Base-by-base conservation (phyloP, 2,888 invertebrate species). In the Lissocephala sabroskyi region DNA sequence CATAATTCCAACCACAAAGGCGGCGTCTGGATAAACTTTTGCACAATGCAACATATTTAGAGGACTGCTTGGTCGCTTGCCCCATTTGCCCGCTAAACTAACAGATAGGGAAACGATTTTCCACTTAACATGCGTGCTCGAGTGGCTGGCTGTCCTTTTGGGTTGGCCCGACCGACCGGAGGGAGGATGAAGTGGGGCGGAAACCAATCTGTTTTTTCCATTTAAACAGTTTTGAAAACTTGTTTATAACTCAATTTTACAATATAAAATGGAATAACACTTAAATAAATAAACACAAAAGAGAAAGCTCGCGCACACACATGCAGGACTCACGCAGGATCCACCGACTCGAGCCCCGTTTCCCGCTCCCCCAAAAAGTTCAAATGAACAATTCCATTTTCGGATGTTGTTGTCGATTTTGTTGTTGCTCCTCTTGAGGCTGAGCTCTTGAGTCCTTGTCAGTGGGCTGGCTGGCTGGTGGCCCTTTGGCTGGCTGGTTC, bases 111-210 rank as follows among this genome's bases (percentile, higher is more conserved):
- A 71, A 71, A 67, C 71, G 75, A 74, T 71, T 71, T 71, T 71
- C 71, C 71, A 71, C 71, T 71, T 74, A 75, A 71, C 71, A 71
- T 70, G 59, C n/a, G n/a, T 67, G 65, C 71, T 70, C 70, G 74
- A 71, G 66, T 74, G 70, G 64, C 70, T 70, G 19, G 14, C 16
- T 35, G 33, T 14, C 16, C 5, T 11, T 3, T 10, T 11, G n/a
- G 11, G 16, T 16, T 36, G 36, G 17, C 10, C 17, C 36, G 18
- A 16, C 17, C n/a, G 3, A 11, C 30, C 3, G 3, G 11, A 30
- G 3, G 17, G 14, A 36, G 49, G 64, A 54, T n/a, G n/a, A n/a
- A n/a, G n/a, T n/a, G n/a, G n/a, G n/a, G n/a, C n/a, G n/a, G 65
- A 67, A 73, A 64, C 70, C 70, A 70, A 70, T 74, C 70, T 70